These are phyloP conservation scores for Suncus etruscus DNA, from an alignment of 2,113 vertebrate species.

Conservation along the genomic window DNA sequence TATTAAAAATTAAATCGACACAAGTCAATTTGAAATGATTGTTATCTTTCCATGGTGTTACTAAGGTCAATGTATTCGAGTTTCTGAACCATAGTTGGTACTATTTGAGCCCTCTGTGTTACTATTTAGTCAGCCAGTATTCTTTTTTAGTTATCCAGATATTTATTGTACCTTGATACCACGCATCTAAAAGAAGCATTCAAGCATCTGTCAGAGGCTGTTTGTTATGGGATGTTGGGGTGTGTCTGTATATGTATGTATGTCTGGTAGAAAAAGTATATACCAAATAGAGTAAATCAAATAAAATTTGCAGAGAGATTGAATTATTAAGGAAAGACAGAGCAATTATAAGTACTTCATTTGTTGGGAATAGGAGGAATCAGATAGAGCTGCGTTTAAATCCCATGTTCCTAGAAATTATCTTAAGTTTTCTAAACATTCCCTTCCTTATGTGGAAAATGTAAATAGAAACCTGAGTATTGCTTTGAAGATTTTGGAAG, in stretches of 20 bases:
- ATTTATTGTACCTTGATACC: slow-evolving; percentile 30
- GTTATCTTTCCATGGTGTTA: too few species aligned
- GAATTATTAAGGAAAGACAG: not conserved
- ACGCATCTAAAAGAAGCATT: slow-evolving; percentile 18
- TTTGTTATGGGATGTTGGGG: not conserved
- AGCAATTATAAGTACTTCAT: rapidly evolving
- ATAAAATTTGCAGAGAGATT: not conserved
- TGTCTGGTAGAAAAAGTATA: not conserved
- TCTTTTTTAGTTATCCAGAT: not conserved
- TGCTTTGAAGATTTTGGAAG: not conserved
- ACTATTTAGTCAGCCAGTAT: too few species aligned
- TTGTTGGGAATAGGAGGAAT: not conserved
- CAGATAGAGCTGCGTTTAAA: not conserved
- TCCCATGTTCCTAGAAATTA: not conserved
- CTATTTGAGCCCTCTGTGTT: too few species aligned
- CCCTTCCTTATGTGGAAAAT: not conserved
- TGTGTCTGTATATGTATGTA: too few species aligned
- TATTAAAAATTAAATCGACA: too few species aligned
- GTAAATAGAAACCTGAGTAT: not conserved
- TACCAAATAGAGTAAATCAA: not conserved
- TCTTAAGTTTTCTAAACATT: not conserved
- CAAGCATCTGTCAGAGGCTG: slow-evolving; percentile 7
- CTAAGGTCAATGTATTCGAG: too few species aligned
- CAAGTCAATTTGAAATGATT: too few species aligned
- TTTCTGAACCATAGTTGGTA: too few species aligned